These are phyloP conservation scores for Decapterus maruadsi DNA, from an alignment of 2,797 vertebrate species.

Conservation along the genomic window DNA sequence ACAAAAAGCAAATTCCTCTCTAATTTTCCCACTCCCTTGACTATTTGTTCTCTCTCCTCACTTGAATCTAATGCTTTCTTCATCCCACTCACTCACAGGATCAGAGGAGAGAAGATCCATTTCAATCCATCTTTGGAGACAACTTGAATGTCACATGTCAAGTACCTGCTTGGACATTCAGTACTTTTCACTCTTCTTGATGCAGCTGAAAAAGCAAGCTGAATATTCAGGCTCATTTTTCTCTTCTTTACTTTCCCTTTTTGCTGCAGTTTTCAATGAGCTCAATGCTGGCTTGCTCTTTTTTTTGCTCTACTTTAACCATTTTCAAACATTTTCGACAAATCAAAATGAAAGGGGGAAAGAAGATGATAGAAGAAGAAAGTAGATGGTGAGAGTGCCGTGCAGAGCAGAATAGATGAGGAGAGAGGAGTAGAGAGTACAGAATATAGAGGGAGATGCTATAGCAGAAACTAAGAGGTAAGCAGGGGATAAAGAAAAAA, in stretches of 20 bases:
- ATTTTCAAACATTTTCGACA: constrained; percentile 68
- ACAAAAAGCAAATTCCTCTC: constrained; percentile 45
- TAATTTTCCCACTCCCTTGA: constrained; percentile 20
- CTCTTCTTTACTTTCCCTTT: constrained; percentile 17
- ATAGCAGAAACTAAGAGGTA: constrained; percentile 24
- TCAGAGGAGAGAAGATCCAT: constrained; percentile 48
- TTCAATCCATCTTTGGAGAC: constrained; percentile 61
- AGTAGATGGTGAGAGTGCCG: constrained; percentile 36
- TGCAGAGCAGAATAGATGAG: constrained; percentile 27
- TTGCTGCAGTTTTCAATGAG: constrained; percentile 48
- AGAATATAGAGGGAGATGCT: no score
- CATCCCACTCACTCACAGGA: constrained; percentile 23
- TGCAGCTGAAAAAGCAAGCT: constrained; percentile 49
- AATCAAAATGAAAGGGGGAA: constrained; percentile 65
- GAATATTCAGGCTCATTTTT: constrained; percentile 51
- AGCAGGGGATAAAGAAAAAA: constrained; percentile 13
- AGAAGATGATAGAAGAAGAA: constrained; percentile 42
- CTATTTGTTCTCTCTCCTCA: constrained; percentile 26
- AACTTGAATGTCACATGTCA: constrained; percentile 63
- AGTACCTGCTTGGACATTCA: constrained; percentile 66
- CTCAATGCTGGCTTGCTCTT: constrained; percentile 32
- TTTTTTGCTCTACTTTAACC: constrained; percentile 30
- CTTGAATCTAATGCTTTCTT: constrained; percentile 44
- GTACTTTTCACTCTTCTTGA: constrained; percentile 36
- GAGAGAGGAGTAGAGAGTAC: constrained; percentile 21